phyloP scores from a whole-genome alignment of 2,888 invertebrate species.

The Pomacea canaliculata region DNA sequence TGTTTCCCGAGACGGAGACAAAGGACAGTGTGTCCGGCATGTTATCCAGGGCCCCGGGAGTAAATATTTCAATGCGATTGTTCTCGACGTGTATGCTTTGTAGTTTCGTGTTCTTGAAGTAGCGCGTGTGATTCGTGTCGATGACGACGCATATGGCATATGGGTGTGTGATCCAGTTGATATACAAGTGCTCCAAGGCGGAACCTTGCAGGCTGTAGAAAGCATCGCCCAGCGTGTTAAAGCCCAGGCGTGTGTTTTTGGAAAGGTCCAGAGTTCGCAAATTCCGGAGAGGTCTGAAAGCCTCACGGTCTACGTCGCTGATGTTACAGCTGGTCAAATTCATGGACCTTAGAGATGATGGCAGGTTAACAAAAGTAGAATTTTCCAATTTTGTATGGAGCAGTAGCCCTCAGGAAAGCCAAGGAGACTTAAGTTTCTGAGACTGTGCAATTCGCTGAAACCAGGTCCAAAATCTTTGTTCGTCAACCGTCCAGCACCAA shows the following conservation, averaged over 20 bases:
- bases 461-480: slow-evolving; percentile 18
- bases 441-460: slow-evolving; percentile 14
- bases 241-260: slow-evolving; percentile 25
- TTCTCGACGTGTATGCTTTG: slow-evolving; percentile 24
- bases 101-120: slow-evolving; percentile 25
- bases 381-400: slow-evolving; percentile 13
- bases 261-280: slow-evolving; percentile 22
- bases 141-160: slow-evolving; percentile 22
- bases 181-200: slow-evolving; percentile 9
- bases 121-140: slow-evolving; percentile 2
- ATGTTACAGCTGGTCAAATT: slow-evolving; percentile 24
- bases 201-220: slow-evolving; percentile 23
- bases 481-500: slow-evolving; percentile 24
- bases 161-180: slow-evolving; percentile 20
- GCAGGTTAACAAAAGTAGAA: slow-evolving; percentile 16
- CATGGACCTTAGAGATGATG: slow-evolving; percentile 6
- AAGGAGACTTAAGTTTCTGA: slow-evolving; percentile 13
- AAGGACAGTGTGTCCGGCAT: slow-evolving; percentile 22
- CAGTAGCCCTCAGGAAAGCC: slow-evolving; percentile 16
- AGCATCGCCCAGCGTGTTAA: slow-evolving; percentile 18
- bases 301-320: background rate
- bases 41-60: slow-evolving; percentile 23
- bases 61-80: slow-evolving; percentile 33
- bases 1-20: slow-evolving; percentile 20
- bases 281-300: slow-evolving; percentile 19